phyloP scores from a whole-genome alignment of 2,113 vertebrate species.

The Hyla sarda region DNA sequence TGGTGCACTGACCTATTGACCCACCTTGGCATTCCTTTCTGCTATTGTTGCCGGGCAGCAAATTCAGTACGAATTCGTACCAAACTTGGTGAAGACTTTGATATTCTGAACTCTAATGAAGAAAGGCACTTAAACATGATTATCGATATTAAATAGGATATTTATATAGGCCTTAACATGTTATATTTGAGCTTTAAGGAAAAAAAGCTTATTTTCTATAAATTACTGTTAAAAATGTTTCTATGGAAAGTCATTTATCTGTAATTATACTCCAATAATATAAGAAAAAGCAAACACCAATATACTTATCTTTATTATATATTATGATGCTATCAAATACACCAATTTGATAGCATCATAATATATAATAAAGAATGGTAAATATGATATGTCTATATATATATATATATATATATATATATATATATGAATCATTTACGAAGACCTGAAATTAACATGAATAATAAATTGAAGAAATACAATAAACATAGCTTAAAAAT shows the following conservation, averaged over 20 bases:
- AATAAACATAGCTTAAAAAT: not conserved
- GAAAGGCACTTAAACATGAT: not conserved
- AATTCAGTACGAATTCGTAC: not conserved
- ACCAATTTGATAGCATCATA: too few species aligned
- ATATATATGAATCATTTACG: too few species aligned
- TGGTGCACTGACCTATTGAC: slow-evolving; percentile 44
- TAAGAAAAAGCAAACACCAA: not conserved
- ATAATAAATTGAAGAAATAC: not conserved
- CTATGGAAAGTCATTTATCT: too few species aligned
- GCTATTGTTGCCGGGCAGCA: slow-evolving; percentile 19
- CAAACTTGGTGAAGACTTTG: not conserved
- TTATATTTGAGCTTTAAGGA: too few species aligned
- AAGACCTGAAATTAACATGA: not conserved
- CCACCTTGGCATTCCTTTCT: slow-evolving; percentile 29
- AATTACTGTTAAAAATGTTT: too few species aligned
- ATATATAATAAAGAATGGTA: too few species aligned
- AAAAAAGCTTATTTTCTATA: too few species aligned
- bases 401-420: too few species aligned
- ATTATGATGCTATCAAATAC: too few species aligned
- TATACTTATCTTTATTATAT: not conserved
- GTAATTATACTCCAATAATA: not conserved
- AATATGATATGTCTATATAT: too few species aligned
- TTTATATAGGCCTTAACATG: not conserved
- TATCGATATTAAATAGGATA: not conserved
- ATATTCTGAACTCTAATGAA: not conserved